Percentiles rank a stretch among this genome's conserved stretches.
phyloP scores from a whole-genome alignment of 2,113 vertebrate species.

The Donacobius atricapilla region DNA sequence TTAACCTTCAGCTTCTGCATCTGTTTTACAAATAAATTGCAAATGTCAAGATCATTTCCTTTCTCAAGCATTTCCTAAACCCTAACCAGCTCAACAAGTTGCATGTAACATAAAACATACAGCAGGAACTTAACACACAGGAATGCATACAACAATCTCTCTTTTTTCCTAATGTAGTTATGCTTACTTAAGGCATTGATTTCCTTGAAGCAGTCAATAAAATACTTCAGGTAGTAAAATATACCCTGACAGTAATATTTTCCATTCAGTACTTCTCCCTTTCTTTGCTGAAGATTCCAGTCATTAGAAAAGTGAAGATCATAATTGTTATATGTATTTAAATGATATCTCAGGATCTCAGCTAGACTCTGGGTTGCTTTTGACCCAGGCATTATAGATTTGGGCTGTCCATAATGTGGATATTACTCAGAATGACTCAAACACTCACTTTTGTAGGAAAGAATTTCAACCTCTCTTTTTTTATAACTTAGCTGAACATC shows the following conservation, averaged over 20 bases:
- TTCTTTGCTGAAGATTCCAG: not conserved
- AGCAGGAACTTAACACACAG: conserved; percentile 4
- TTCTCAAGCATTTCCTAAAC: conserved; percentile 35
- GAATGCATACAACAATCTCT: not conserved
- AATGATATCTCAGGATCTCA: not conserved
- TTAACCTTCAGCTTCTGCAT: not conserved
- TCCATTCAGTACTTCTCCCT: not conserved
- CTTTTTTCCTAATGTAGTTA: not conserved
- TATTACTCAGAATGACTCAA: not conserved
- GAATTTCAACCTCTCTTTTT: not conserved
- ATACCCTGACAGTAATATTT: not conserved
- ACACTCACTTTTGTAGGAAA: not conserved
- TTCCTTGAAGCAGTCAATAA: conserved; percentile 10
- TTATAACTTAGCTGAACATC: not conserved
- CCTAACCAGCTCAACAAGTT: conserved; percentile 20
- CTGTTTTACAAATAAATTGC: conserved; percentile 21
- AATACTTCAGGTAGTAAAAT: conserved; percentile 11
- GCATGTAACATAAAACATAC: conserved; percentile 3
- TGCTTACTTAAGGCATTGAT: conserved; percentile 17
- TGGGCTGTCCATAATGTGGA: not conserved
- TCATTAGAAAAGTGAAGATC: not conserved
- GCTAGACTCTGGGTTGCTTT: not conserved
- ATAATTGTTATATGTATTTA: not conserved
- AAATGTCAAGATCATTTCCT: conserved; percentile 17
- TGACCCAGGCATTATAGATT: not conserved